Conservation (phyloP, 2,113 vertebrate genomes). For the Scortum barcoo region DNA sequence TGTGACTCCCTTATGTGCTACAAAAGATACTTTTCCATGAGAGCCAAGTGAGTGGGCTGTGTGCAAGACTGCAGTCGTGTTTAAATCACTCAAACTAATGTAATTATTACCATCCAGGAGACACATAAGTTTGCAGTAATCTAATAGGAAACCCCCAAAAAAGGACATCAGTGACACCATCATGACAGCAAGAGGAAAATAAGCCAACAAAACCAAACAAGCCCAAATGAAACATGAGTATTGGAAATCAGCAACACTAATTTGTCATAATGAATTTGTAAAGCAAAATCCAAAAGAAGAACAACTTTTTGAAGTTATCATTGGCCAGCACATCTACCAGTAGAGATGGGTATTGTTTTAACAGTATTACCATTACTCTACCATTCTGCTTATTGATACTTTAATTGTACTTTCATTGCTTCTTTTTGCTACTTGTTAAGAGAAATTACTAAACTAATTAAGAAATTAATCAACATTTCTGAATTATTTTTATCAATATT, state of each 20-base stretch:
- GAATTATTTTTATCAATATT: too few relatives aligned
- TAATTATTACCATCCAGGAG: not conserved
- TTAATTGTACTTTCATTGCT: too few relatives aligned
- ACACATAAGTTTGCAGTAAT: not conserved
- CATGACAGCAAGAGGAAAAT: not conserved
- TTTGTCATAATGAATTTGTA: slow-evolving; percentile 21
- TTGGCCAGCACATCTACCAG: not conserved
- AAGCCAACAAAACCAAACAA: not conserved
- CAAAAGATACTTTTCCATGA: not conserved
- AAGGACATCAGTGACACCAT: not conserved
- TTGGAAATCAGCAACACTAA: slow-evolving; percentile 34
- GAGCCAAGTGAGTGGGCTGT: not conserved
- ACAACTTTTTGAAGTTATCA: not conserved
- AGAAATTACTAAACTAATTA: too few relatives aligned
- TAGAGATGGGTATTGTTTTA: too few relatives aligned
- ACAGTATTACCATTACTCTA: too few relatives aligned
- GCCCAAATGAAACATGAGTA: slow-evolving; percentile 29
- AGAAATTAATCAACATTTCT: too few relatives aligned
- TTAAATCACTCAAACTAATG: slow-evolving; percentile 21
- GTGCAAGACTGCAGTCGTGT: not conserved
- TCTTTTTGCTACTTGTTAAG: too few relatives aligned
- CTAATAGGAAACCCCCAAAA: not conserved
- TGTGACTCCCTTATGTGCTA: not conserved
- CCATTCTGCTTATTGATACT: too few relatives aligned
- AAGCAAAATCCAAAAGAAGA: slow-evolving; percentile 20